Percentiles rank a stretch among this genome's conserved stretches.
phyloP scores from a whole-genome alignment of 2,113 vertebrate species.

The Anoplopoma fimbria region DNA sequence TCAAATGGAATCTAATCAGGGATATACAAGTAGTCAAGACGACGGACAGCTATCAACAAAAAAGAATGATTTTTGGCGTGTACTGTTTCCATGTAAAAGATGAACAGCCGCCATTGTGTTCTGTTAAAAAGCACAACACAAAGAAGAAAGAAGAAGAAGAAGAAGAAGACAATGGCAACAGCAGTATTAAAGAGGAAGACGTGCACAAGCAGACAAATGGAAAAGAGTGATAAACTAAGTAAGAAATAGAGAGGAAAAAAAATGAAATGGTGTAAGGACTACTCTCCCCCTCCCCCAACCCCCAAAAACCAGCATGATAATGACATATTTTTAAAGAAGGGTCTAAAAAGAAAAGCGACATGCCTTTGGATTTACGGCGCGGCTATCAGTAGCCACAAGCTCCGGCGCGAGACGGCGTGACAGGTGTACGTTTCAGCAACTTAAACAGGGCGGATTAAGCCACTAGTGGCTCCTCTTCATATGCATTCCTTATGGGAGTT shows the following conservation, averaged over 20 bases:
- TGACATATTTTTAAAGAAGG: conserved; percentile 54
- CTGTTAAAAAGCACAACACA: not conserved
- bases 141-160: too few relatives aligned
- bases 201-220: not conserved
- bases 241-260: conserved; percentile 13
- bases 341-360: conserved; percentile 69
- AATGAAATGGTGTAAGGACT: conserved; percentile 8
- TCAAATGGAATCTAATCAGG: not conserved
- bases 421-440: conserved; percentile 98
- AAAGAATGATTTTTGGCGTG: not conserved
- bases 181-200: not conserved
- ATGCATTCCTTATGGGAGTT: conserved; percentile 99
- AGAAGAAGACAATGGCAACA: not conserved
- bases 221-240: not conserved
- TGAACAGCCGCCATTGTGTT: not conserved
- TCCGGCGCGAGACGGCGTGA: conserved; percentile 88
- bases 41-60: not conserved
- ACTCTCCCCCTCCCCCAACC: conserved; percentile 31
- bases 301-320: conserved; percentile 57
- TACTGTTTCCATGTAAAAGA: not conserved
- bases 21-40: not conserved
- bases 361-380: conserved; percentile 80
- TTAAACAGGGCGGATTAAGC: conserved; percentile 97
- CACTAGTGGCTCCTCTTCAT: conserved; percentile 96
- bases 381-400: conserved; percentile 84